Evolutionary conservation across 2,113 vertebrate species (phyloP).

Genomic region (Tachycineta bicolor): DNA sequence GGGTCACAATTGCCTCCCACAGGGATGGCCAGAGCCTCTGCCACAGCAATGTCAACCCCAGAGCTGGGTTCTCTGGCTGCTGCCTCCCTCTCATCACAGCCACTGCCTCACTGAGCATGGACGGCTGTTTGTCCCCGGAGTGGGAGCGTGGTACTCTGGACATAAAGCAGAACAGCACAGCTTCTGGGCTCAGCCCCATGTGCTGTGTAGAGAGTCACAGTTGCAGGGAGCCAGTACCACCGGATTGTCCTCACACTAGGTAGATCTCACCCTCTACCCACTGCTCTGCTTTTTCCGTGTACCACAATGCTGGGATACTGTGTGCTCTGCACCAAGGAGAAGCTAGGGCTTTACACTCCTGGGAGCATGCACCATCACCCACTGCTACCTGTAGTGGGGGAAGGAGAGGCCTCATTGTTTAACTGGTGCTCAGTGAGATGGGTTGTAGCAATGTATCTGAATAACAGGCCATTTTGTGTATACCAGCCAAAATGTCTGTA

Average conservation of each 20-base stretch:
- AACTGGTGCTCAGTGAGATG: background rate
- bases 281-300: background rate
- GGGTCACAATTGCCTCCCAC: background rate
- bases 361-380: background rate
- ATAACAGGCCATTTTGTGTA: no score
- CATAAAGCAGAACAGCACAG: background rate
- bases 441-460: no score
- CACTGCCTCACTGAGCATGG: background rate
- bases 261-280: background rate
- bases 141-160: rapidly evolving
- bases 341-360: background rate
- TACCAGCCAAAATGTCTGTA: no score
- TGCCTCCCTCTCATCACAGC: background rate
- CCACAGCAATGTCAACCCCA: rapidly evolving
- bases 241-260: background rate
- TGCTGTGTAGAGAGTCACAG: background rate
- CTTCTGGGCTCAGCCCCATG: rapidly evolving
- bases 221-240: background rate
- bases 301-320: background rate
- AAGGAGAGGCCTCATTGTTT: background rate
- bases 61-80: rapidly evolving
- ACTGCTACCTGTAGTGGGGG: background rate
- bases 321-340: background rate
- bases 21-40: background rate
- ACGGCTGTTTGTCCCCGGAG: background rate